Conservation (phyloP, 2,797 vertebrate species). For the Odontamblyopus rebecca region DNA sequence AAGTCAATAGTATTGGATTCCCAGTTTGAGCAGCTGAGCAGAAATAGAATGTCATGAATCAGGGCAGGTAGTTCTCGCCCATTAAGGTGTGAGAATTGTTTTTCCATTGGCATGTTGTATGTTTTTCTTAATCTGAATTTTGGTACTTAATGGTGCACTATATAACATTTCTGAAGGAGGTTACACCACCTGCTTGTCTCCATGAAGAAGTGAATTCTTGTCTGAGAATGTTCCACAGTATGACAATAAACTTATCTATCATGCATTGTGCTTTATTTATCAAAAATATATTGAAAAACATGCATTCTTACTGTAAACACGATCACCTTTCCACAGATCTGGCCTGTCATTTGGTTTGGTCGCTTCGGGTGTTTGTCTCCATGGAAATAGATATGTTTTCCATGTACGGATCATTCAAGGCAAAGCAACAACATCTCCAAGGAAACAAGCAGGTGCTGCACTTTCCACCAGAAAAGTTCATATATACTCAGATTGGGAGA, state of each 20-base stretch:
- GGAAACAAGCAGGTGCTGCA: no score
- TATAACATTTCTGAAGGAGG: no score
- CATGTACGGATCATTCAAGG: not conserved
- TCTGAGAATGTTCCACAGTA: not conserved
- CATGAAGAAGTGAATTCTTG: not conserved
- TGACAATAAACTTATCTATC: not conserved
- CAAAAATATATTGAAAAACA: not conserved
- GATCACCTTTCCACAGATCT: no score
- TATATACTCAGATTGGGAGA: not conserved
- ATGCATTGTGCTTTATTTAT: not conserved
- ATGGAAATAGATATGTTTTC: no score
- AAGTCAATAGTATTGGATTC: slow-evolving; percentile 4
- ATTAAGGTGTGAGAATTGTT: not conserved
- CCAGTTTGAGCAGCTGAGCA: not conserved
- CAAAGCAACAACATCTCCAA: not conserved
- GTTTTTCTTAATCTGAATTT: no score
- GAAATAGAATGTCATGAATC: not conserved
- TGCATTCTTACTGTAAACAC: no score
- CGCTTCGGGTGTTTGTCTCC: no score
- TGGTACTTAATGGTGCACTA: no score
- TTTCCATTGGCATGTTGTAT: not conserved
- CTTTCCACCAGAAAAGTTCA: not conserved
- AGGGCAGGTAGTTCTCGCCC: not conserved
- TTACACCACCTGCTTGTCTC: no score
- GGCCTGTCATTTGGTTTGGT: no score